Conservation (phyloP, 1,140 invertebrate genomes). For the Megalonaias nervosa region DNA sequence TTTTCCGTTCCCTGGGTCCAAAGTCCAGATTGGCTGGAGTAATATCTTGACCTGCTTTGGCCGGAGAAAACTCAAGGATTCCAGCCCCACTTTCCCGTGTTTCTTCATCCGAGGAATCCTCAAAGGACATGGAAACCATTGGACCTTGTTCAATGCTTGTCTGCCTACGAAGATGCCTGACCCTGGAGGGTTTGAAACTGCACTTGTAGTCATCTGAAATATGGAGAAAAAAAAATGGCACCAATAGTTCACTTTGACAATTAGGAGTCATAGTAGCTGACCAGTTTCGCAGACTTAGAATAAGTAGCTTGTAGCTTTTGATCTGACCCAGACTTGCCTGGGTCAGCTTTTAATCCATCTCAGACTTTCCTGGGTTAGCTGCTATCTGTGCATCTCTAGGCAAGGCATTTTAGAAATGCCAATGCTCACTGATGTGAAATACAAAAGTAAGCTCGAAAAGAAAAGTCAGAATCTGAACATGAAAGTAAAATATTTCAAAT, state of each 20-base stretch:
- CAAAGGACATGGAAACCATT: slow-evolving; percentile 56
- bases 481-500: no score
- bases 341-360: neutral
- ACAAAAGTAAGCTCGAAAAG: no score
- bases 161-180: slow-evolving; percentile 25
- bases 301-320: neutral
- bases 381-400: neutral
- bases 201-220: slow-evolving; percentile 27
- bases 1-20: slow-evolving; percentile 63
- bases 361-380: neutral
- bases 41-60: slow-evolving; percentile 90
- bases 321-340: neutral
- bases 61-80: slow-evolving; percentile 87
- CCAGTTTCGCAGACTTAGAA: neutral
- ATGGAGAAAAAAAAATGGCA: neutral
- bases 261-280: no score
- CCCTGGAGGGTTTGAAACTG: slow-evolving; percentile 45
- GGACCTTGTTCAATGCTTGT: slow-evolving; percentile 37
- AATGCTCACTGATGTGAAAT: no score
- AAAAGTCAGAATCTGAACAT: no score
- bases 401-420: neutral
- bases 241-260: neutral
- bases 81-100: slow-evolving; percentile 69
- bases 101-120: slow-evolving; percentile 65
- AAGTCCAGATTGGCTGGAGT: slow-evolving; percentile 85